Base-by-base conservation (phyloP, 2,888 invertebrate species). In the Lottia gigantea region DNA sequence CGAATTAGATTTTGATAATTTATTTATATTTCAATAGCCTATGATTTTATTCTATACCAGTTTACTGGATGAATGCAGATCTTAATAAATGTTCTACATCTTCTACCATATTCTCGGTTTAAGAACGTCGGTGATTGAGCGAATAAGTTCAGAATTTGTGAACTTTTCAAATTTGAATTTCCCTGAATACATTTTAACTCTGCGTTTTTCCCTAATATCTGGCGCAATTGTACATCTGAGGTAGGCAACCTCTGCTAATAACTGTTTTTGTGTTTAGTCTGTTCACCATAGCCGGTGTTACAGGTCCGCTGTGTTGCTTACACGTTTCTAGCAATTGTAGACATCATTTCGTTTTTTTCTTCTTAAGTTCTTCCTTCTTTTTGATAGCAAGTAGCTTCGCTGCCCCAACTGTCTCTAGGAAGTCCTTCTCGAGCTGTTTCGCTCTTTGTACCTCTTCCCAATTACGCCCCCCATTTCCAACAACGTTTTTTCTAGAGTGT, bases 351-450 rank as follows among this genome's bases (percentile, higher is more conserved):
- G 14, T 55, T 55, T 55, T 55, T 23, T 55, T 55, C n/a, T n/a
- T 55, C 55, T 55, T 55, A 23, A 55, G 55, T 55, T 55, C 55
- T 55, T 55, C 55, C 12, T n/a, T 55, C 55, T 55, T 55, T 55
- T 55, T 55, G 19, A 55, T n/a, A 3, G 55, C 23, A 55, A 55
- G 55, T 19, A n/a, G 8, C n/a, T 55, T 55, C n/a, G 55, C 55
- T 16, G 55, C 55, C 8, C n/a, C 55, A 19, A 55, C 55, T 55
- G 55, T 55, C 23, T 55, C n/a, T 11, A 55, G 55, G 11, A 55
- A 55, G 16, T 55, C 55, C 23, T 55, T 55, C 23, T 55, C 55
- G 6, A 55, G 23, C 1, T 55, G 55, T 23, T 55, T 55, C 8
- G 55, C 55, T 23, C 1, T 55, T 12, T 55, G 55, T 23, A 55